Percentiles rank a stretch among this genome's conserved stretches.
Evolutionary conservation across 2,888 invertebrate genomes (phyloP).

Genomic region (Megaustenia siamemsis): DNA sequence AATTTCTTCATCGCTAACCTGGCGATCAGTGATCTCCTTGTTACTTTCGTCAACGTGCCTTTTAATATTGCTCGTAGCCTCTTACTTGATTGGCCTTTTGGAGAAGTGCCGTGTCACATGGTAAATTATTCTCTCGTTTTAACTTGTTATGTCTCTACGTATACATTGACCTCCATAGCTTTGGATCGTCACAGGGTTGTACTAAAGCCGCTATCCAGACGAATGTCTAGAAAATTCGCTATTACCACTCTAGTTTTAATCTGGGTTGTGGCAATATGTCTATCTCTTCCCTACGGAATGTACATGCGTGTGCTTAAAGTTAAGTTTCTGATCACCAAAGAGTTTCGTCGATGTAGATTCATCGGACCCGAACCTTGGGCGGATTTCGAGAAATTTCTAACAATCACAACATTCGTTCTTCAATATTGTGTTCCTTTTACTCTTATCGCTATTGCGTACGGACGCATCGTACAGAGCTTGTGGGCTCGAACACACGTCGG

Average conservation of each 20-base stretch:
- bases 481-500: slow-evolving; percentile 79
- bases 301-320: slow-evolving; percentile 69
- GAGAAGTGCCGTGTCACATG: slow-evolving; percentile 79
- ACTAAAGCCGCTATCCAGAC: slow-evolving; percentile 79
- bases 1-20: slow-evolving; percentile 77
- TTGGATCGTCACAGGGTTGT: slow-evolving; percentile 80
- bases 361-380: slow-evolving; percentile 75
- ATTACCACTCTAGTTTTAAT: slow-evolving; percentile 75
- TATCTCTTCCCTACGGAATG: slow-evolving; percentile 80
- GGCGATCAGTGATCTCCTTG: slow-evolving; percentile 73
- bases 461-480: slow-evolving; percentile 74
- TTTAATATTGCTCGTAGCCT: slow-evolving; percentile 80
- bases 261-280: slow-evolving; percentile 76
- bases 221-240: slow-evolving; percentile 78
- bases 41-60: slow-evolving; percentile 80
- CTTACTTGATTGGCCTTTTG: slow-evolving; percentile 81
- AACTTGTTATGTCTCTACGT: slow-evolving; percentile 81
- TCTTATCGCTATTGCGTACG: slow-evolving; percentile 80
- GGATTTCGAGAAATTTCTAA: slow-evolving; percentile 77
- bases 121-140: slow-evolving; percentile 80
- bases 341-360: slow-evolving; percentile 75
- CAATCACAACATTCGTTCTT: slow-evolving; percentile 77
- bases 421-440: slow-evolving; percentile 81
- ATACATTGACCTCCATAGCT: slow-evolving; percentile 81
- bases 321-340: slow-evolving; percentile 56